phyloP scores from a whole-genome alignment of 2,888 invertebrate genomes.

The Lordiphosa andalusiaca region DNA sequence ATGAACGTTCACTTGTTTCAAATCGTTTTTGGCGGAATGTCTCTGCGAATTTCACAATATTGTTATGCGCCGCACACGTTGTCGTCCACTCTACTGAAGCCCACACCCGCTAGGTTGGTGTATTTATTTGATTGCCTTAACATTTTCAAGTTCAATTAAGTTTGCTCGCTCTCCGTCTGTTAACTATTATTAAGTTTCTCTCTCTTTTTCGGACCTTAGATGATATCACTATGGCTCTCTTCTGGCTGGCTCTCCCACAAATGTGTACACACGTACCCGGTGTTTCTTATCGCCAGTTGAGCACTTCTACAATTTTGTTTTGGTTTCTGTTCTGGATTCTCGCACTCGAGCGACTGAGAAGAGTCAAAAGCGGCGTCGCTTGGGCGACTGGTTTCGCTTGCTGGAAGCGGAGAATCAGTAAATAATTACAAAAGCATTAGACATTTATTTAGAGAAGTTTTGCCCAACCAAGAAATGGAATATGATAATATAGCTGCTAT shows the following conservation, averaged over 20 bases:
- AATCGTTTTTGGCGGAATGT: background rate
- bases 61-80: conserved; percentile 9
- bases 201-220: background rate
- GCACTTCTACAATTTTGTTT: conserved; percentile 24
- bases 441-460: too few species aligned
- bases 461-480: background rate
- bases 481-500: background rate
- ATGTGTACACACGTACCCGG: background rate
- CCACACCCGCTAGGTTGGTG: background rate
- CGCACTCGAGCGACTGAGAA: too few species aligned
- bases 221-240: background rate
- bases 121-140: conserved; percentile 36
- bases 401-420: too few species aligned
- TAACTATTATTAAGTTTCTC: conserved; percentile 10
- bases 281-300: conserved; percentile 20
- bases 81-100: conserved; percentile 27
- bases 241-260: background rate
- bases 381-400: too few species aligned
- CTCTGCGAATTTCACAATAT: background rate
- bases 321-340: conserved; percentile 38
- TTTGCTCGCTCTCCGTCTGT: conserved; percentile 10
- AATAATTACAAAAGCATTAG: too few species aligned
- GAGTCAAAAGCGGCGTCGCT: too few species aligned
- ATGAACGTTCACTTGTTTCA: background rate
- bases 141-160: conserved; percentile 23